Base-by-base conservation (phyloP, 2,888 invertebrate genomes). In the Cheilosia soror region DNA sequence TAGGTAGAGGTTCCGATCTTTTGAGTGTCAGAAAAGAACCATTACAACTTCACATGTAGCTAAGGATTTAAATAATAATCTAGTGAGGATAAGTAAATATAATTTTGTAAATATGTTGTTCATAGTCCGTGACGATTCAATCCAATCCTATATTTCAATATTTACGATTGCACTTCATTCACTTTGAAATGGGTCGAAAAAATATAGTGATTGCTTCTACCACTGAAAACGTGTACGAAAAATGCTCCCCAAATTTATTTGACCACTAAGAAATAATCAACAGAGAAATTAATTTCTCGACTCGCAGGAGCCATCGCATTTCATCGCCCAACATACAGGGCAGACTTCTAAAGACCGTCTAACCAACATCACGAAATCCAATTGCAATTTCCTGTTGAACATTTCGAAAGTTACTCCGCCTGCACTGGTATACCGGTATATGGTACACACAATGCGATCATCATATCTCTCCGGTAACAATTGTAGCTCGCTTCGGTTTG, bases 241-340 rank as follows among this genome's bases (percentile, higher is more conserved):
- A 88, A 87, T 87, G 49, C 89, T 90, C 88, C 89, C 82, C 88
- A 88, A 89, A 76, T 65, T 75, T 87, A 87, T 85, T 80, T 79
- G 86, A 86, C 81, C 87, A 68, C 75, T 31, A 31, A 47, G 68
- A 85, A 80, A 66, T 66, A 81, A 76, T 72, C 79, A 80, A 71
- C 42, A 60, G 31, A 37, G 58, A 51, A 57, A 69, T 60, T 44
- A 55, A 44, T 44, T 76, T 51, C 60, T 60, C 20, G 9, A 49
- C 65, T 44, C 27, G 29, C 27, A 53, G 62, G 42, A 63, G 25
- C 5, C 11, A 27, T 11, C 13, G 47, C 7, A 15, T 9, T 20
- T 47, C 44, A 7, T 20, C 20, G 20, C 25, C 53, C 20, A 31
- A 42, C 31, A 42, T 63, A 40, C 55, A 25, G 15, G 27, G 11